Base-by-base conservation (phyloP, 2,888 invertebrate genomes). In the Oscheius onirici region DNA sequence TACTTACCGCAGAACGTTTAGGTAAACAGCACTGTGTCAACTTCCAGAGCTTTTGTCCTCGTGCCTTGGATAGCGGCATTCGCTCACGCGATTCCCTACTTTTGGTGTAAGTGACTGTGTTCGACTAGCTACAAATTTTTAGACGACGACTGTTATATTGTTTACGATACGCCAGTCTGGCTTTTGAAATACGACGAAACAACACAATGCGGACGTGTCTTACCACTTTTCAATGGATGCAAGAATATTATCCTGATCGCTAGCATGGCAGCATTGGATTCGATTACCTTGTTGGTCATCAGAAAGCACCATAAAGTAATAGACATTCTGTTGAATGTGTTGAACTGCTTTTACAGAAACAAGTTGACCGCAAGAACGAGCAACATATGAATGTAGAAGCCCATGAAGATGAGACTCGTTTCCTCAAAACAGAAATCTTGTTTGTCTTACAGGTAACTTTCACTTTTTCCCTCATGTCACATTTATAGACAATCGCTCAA, bases 401-500 rank as follows among this genome's bases (percentile, higher is more conserved):
- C 10, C 49, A 49, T 17, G 10, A 22, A 3, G 20, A 49, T 17
- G 22, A 15, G 2, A 8, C 0, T 34, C 34, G 34, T 34, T 34
- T 34, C 8, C 34, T 34, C 34, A 34, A 34, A 34, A 34, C 3
- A 34, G 34, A 34, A 34, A 34, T 34, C 8, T 34, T 34, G 34
- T 34, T 34, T 34, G 34, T 34, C 3, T 34, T 34, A 34, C 34
- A 34, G 34, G 34, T 8, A 6, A 34, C 5, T 34, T 3, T 3
- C 3, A 46, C 15, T 10, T 41, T 41, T 41, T 41, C 8, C 13
- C n/a, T n/a, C n/a, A n/a, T 24, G 3, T 24, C 17, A 10, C 20
- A 2, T 22, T 57, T 58, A 22, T 76, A 78, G 54, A 72, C 76
- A 3, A 74, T 72, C 51, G 60, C 74, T 44, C 78, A 78, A 66